phyloP scores from a whole-genome alignment of 2,888 invertebrate genomes.

The Eupithecia vulgata region DNA sequence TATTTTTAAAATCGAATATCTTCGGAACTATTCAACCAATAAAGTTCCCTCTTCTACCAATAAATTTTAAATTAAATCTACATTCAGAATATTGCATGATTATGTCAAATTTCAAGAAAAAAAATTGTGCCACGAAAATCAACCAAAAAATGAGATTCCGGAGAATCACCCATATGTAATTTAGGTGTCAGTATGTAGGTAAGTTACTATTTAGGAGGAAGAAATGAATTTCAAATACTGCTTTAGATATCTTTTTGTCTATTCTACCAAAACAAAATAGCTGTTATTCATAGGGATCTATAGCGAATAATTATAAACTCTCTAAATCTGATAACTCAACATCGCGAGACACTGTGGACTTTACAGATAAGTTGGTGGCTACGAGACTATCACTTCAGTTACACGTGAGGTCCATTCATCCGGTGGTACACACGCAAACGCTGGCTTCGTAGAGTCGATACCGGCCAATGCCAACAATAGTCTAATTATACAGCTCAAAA shows the following conservation, averaged over 20 bases:
- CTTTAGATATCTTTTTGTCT: background rate
- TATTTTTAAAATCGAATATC: too few relatives aligned
- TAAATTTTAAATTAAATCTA: too few relatives aligned
- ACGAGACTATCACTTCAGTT: constrained; percentile 45
- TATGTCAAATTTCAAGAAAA: too few relatives aligned
- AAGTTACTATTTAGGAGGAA: too few relatives aligned
- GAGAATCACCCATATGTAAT: too few relatives aligned
- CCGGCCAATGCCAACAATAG: constrained; percentile 69
- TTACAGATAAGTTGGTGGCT: background rate
- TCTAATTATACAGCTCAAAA: constrained; percentile 69
- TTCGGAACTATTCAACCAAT: too few relatives aligned
- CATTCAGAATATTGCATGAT: too few relatives aligned
- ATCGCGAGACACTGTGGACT: background rate
- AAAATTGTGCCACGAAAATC: too few relatives aligned
- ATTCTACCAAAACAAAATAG: background rate
- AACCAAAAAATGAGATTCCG: too few relatives aligned
- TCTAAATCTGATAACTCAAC: background rate
- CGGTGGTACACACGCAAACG: constrained; percentile 32
- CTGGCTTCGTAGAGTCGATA: constrained; percentile 55
- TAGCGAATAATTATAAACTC: background rate
- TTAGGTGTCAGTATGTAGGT: too few relatives aligned
- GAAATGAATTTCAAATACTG: background rate
- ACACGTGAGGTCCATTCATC: constrained; percentile 61
- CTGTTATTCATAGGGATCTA: background rate
- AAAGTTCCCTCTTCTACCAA: too few relatives aligned